Percentiles rank a stretch among this genome's conserved stretches.
phyloP scores from a whole-genome alignment of 1,140 invertebrate species.

The Conus betulinus region DNA sequence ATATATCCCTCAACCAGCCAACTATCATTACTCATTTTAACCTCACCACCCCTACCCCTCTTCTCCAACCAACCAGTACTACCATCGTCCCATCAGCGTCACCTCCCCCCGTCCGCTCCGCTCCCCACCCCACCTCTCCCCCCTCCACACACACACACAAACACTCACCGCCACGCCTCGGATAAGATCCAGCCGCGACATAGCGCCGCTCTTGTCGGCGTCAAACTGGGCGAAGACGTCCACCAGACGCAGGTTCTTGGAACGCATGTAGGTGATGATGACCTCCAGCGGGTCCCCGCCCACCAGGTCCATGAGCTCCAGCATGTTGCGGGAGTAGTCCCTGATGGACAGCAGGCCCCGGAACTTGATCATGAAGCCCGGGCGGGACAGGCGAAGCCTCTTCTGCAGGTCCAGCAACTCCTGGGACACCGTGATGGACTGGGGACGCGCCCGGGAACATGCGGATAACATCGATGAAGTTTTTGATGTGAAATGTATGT shows the following conservation, averaged over 20 bases:
- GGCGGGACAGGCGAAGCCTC: background rate
- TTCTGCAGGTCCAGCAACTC: background rate
- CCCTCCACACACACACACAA: constrained; percentile 16
- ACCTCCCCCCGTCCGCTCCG: too few relatives aligned
- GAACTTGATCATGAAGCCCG: constrained; percentile 6
- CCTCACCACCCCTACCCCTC: background rate
- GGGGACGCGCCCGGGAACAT: background rate
- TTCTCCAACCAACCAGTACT: background rate
- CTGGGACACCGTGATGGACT: constrained; percentile 1
- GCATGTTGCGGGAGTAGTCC: constrained; percentile 7
- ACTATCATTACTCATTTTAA: background rate
- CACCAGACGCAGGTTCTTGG: constrained; percentile 21
- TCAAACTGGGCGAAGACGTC: constrained; percentile 26
- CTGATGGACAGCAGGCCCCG: background rate
- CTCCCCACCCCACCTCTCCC: background rate
- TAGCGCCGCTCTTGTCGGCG: constrained; percentile 22
- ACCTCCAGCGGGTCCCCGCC: constrained; percentile 12
- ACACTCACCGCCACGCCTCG: background rate
- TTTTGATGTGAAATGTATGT: too few relatives aligned
- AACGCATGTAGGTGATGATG: constrained; percentile 2
- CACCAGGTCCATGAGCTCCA: constrained; percentile 8
- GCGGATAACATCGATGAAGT: too few relatives aligned
- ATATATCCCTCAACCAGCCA: too few relatives aligned
- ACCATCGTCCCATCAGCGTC: too few relatives aligned
- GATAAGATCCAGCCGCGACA: constrained; percentile 17